Base-by-base conservation (phyloP, 2,888 invertebrate species). In the Callosobruchus maculatus region DNA sequence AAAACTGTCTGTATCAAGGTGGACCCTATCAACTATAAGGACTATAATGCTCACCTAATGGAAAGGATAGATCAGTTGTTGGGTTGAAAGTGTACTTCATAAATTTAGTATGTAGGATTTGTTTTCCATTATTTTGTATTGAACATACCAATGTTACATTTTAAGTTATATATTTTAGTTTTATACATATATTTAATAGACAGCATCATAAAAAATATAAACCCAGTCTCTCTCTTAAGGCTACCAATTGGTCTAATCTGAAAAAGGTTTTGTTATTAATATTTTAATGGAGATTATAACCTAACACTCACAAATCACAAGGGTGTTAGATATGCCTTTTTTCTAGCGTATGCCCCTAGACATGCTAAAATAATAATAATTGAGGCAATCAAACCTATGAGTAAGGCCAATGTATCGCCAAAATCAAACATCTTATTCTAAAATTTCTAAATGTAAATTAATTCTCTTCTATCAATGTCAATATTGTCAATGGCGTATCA, bases 1-100 rank as follows among this genome's bases (percentile, higher is more conserved):
- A 97, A 95, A 88, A 92, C 94, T 0, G 91, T 92, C 0, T 93
- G 94, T 18, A 88, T 93, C 80, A 90, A 88, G 72, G 92, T 93
- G 0, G 89, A 91, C 18, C 93, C 94, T 0, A 85, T 97, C 0
- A 94, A 97, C 86, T 93, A 92, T 85, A 92, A 92, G 78, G 93
- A 94, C 49, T 94, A 94, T 75, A 94, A 94, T 80, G 70, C 77
- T 1, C 76, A 82, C 66, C 73, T 84, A 0, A 78, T 81, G 18
- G 78, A 80, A 22, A 76, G 74, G 72, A 83, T 83, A 66, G 75
- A 81, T 22, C 74, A 81, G 68, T 70, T 79, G 18, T 18, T 49
- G 49, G 18, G 13, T 49, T 49, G 49, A 49, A 75, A 71, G 20
- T 70, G 70, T 73, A 76, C 70, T 74, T 71, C 13, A 49, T 49